Percentiles rank a stretch among this genome's conserved stretches.
These are phyloP conservation scores for Seladonia tumulorum DNA, from an alignment of 2,888 invertebrate genomes.

Conservation along the genomic window DNA sequence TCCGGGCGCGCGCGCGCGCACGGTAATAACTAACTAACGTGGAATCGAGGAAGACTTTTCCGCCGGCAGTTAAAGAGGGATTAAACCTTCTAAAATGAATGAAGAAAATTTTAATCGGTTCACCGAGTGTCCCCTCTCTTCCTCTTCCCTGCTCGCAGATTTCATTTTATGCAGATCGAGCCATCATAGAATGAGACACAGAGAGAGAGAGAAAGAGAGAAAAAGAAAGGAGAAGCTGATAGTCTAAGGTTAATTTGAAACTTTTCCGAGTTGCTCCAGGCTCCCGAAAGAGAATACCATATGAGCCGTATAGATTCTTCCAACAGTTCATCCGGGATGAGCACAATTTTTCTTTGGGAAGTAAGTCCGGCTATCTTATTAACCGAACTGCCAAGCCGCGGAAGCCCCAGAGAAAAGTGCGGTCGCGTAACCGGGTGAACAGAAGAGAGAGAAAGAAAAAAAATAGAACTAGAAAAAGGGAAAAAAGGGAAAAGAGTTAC, in stretches of 20 bases:
- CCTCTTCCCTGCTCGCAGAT: conserved; percentile 21
- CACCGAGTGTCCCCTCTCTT: not conserved
- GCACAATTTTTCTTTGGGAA: conserved; percentile 38
- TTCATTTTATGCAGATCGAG: conserved; percentile 54
- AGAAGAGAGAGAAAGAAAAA: not conserved
- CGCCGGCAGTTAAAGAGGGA: conserved; percentile 31
- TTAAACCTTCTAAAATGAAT: conserved; percentile 37
- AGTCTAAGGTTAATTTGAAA: conserved; percentile 57
- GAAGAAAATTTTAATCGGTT: conserved; percentile 52
- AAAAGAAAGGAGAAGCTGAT: not conserved
- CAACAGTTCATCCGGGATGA: conserved; percentile 12
- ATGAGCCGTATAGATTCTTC: conserved; percentile 40
- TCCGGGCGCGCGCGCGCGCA: not conserved
- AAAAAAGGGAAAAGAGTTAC: not conserved
- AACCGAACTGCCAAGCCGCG: conserved; percentile 32
- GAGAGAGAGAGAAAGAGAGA: not conserved
- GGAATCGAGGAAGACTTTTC: conserved; percentile 13
- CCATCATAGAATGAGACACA: not conserved
- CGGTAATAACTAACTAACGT: conserved; percentile 39
- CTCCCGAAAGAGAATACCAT: conserved; percentile 49
- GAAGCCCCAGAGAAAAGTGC: not conserved
- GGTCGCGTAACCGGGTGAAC: not conserved
- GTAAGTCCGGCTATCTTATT: conserved; percentile 24
- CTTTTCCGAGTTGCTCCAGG: conserved; percentile 40
- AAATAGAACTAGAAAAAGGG: not conserved